Conservation (phyloP, 2,797 vertebrate genomes). For the Danio jaintianensis region DNA sequence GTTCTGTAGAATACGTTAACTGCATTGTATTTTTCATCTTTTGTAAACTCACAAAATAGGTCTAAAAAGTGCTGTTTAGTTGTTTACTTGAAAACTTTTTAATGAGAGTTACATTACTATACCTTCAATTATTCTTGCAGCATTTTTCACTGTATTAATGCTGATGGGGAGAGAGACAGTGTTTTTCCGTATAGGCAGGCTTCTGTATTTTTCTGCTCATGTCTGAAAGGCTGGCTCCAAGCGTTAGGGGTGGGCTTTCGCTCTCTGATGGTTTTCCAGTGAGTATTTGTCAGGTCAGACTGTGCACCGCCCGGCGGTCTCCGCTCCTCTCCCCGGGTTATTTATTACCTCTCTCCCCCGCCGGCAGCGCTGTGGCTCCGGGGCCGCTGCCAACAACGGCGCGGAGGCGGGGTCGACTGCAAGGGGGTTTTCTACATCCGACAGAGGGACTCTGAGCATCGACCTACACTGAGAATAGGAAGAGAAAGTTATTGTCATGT, state of each 20-base stretch:
- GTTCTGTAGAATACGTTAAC: neutral
- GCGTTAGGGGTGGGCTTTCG: conserved; percentile 88
- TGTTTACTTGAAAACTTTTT: conserved; percentile 1
- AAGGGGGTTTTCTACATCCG: conserved; percentile 82
- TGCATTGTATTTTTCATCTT: neutral
- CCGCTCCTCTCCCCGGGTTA: conserved; percentile 94
- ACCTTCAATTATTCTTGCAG: conserved; percentile 78
- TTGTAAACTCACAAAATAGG: neutral
- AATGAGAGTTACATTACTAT: conserved; percentile 65
- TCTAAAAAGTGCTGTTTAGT: neutral
- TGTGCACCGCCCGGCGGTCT: conserved; percentile 91
- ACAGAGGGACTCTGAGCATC: conserved; percentile 46
- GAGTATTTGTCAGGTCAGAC: conserved; percentile 97
- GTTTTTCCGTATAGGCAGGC: conserved; percentile 75
- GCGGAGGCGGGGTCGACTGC: conserved; percentile 77
- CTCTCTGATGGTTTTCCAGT: conserved; percentile 92
- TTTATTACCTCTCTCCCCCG: conserved; percentile 96
- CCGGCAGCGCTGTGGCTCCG: conserved; percentile 91
- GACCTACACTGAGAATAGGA: conserved; percentile 20
- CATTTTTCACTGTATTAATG: conserved; percentile 76
- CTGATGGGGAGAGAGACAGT: conserved; percentile 66
- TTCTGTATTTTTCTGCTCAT: conserved; percentile 83
- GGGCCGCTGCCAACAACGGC: conserved; percentile 89
- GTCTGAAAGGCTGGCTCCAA: conserved; percentile 89
- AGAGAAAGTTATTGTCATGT: conserved; percentile 7